phyloP scores from a whole-genome alignment of 2,797 vertebrate genomes.

The Diplodus puntazzo region DNA sequence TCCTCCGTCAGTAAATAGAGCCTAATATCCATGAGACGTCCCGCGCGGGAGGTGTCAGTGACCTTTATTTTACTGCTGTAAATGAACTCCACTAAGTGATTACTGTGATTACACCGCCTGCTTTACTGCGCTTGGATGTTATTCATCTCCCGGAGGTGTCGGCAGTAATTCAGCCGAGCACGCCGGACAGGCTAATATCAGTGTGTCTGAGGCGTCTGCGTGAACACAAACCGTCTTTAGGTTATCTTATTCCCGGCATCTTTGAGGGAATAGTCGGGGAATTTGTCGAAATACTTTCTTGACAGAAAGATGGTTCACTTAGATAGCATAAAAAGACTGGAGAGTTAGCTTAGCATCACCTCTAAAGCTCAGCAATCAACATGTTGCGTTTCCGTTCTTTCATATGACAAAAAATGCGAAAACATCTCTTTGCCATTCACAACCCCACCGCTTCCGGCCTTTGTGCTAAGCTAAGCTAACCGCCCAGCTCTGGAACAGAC shows the following conservation, averaged over 20 bases:
- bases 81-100: constrained; percentile 63
- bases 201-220: constrained; percentile 8
- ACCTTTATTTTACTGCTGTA: constrained; percentile 76
- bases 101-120: constrained; percentile 55
- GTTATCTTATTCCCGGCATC: background rate
- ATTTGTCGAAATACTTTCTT: background rate
- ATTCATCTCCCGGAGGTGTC: constrained; percentile 48
- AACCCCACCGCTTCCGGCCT: background rate
- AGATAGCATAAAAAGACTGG: too few species aligned
- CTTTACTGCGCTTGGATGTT: constrained; percentile 45
- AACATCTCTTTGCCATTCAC: background rate
- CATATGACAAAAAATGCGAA: background rate
- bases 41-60: constrained; percentile 54
- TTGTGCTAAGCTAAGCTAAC: background rate
- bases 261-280: background rate
- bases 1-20: constrained; percentile 66
- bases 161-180: constrained; percentile 35
- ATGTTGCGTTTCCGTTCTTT: background rate
- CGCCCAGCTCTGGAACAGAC: too few species aligned
- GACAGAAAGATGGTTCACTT: too few species aligned
- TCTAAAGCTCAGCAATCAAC: background rate
- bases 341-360: background rate
- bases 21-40: constrained; percentile 65
- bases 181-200: constrained; percentile 23
- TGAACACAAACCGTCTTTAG: background rate